phyloP scores from a whole-genome alignment of 2,113 vertebrate genomes.

The Prietella phreatophila region DNA sequence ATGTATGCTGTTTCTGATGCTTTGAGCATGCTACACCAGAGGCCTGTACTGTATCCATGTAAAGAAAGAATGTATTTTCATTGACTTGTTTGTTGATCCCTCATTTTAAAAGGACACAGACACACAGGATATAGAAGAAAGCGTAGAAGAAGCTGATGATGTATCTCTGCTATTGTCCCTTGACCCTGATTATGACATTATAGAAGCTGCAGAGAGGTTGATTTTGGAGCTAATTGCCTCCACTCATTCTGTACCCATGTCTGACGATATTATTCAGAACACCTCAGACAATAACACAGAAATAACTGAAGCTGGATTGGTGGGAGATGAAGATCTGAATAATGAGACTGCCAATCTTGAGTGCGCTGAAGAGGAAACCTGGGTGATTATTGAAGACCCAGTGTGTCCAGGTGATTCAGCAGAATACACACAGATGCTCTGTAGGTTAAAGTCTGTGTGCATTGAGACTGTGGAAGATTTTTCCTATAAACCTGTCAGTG shows the following conservation, averaged over 20 bases:
- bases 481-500: neutral
- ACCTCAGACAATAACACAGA: neutral
- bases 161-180: neutral
- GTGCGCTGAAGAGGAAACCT: constrained; percentile 17
- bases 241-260: neutral
- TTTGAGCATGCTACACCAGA: neutral
- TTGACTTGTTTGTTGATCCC: constrained; percentile 19
- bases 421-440: constrained; percentile 25
- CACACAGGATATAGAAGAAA: constrained; percentile 4
- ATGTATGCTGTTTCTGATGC: neutral
- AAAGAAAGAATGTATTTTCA: neutral
- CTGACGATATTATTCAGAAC: constrained; percentile 1
- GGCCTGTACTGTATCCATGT: neutral
- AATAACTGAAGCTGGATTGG: neutral
- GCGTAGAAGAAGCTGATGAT: neutral
- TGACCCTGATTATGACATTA: constrained; percentile 7
- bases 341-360: neutral
- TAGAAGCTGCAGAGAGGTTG: neutral
- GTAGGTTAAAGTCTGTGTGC: constrained; percentile 50
- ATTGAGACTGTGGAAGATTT: constrained; percentile 44
- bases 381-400: constrained; percentile 33
- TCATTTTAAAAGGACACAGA: constrained; percentile 26
- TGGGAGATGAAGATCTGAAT: neutral
- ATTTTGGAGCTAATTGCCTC: constrained; percentile 1
- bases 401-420: neutral